These are phyloP conservation scores for Heterohyrax brucei DNA, from an alignment of 2,797 vertebrate genomes.

Conservation along the genomic window DNA sequence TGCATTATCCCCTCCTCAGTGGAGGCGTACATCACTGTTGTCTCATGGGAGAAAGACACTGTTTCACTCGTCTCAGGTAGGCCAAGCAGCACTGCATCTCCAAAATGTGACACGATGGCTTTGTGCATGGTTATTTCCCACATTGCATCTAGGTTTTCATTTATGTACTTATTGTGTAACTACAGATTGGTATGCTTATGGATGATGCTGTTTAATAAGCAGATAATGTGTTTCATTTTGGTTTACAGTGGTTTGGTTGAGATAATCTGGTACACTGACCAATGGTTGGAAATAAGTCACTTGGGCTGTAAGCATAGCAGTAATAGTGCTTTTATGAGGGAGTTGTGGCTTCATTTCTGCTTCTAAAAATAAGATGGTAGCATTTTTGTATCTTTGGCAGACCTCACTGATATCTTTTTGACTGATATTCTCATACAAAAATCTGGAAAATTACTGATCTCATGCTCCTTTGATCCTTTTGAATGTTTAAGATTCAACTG, in stretches of 20 bases:
- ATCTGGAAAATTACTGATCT: neutral
- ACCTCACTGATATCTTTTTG: neutral
- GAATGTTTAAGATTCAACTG: constrained; percentile 7
- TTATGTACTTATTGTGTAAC: neutral
- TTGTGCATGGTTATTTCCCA: neutral
- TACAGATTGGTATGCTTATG: neutral
- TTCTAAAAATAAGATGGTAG: neutral
- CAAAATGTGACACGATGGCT: rapidly evolving
- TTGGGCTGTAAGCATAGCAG: neutral
- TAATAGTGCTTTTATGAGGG: constrained; percentile 74
- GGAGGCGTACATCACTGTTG: constrained; percentile 98
- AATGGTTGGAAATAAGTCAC: neutral
- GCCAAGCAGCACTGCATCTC: constrained; percentile 29
- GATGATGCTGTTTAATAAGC: neutral
- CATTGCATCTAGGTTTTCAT: neutral
- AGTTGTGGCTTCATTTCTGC: constrained; percentile 1
- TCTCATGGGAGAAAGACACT: constrained; percentile 99
- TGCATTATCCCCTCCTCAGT: constrained; percentile 99
- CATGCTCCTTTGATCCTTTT: neutral
- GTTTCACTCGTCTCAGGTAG: constrained; percentile 99
- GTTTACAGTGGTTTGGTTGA: neutral
- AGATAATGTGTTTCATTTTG: constrained; percentile 55
- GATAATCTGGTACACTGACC: constrained; percentile 37
- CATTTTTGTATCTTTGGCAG: neutral
- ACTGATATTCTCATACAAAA: neutral